Conservation (phyloP, 64 coral and sea anemone genomes). For the Montipora cactus region DNA sequence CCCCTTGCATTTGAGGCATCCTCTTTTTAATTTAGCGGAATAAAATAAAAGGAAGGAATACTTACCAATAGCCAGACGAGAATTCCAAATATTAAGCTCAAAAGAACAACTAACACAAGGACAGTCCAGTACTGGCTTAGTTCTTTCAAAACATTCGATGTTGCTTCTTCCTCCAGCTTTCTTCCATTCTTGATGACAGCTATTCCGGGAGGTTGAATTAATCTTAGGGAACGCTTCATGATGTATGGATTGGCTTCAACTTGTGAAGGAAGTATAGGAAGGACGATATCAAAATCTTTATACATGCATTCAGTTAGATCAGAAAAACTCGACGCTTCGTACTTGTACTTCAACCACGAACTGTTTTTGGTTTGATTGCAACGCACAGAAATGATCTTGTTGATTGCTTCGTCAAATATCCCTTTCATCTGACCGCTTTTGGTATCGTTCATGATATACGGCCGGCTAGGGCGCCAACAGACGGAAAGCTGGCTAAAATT, state of each 20-base stretch:
- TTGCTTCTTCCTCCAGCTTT: neutral
- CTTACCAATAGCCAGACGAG: constrained; percentile 33
- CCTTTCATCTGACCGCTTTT: neutral
- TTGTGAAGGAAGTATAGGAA: neutral
- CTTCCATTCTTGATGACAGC: constrained; percentile 16
- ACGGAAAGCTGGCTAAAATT: neutral
- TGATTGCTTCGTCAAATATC: neutral
- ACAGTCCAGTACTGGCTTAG: neutral
- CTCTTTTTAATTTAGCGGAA: no score
- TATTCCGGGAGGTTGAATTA: constrained; percentile 3
- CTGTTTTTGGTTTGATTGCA: neutral
- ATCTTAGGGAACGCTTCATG: neutral
- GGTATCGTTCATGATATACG: neutral
- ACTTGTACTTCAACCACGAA: neutral
- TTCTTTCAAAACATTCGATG: constrained; percentile 6
- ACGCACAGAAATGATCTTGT: neutral
- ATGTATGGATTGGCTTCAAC: neutral
- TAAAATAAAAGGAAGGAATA: neutral
- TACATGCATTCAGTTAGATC: constrained; percentile 12
- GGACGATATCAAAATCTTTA: neutral
- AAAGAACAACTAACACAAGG: constrained; percentile 11
- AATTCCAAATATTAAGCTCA: constrained; percentile 47
- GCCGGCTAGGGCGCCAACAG: neutral
- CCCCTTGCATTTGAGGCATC: neutral
- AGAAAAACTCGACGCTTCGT: neutral